Conservation (phyloP, 2,113 vertebrate genomes). For the Varanus komodoensis region DNA sequence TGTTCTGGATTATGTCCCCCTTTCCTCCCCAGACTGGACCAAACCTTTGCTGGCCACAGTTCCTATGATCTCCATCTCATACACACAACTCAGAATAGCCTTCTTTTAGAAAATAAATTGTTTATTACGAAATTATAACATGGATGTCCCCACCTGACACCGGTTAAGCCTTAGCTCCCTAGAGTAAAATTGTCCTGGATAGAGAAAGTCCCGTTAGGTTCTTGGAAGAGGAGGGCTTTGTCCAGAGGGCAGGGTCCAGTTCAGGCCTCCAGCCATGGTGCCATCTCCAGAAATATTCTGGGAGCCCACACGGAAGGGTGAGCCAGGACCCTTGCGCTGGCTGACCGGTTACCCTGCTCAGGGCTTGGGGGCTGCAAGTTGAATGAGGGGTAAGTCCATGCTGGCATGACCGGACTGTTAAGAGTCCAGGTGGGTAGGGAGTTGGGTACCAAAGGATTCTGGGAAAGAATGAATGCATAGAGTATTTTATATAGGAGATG, state of each 20-base stretch:
- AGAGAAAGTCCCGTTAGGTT: neutral
- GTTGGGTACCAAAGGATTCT: conserved; percentile 15
- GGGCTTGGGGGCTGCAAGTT: conserved; percentile 4
- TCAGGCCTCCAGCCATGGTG: neutral
- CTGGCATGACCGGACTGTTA: conserved; percentile 32
- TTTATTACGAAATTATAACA: conserved; percentile 49
- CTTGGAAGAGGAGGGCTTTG: conserved; percentile 1
- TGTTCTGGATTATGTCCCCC: neutral
- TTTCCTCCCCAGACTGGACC: no score
- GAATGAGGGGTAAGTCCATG: conserved; percentile 39
- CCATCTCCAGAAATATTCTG: neutral
- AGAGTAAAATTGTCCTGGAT: conserved; percentile 26
- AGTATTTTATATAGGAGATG: conserved; percentile 25
- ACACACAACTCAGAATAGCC: neutral
- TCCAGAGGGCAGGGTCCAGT: conserved; percentile 6
- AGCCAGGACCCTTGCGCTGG: neutral
- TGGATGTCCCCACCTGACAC: conserved; percentile 11
- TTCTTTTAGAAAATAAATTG: conserved; percentile 46
- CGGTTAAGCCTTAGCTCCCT: neutral
- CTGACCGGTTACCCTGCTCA: neutral
- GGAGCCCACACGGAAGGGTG: neutral
- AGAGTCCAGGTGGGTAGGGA: conserved; percentile 3
- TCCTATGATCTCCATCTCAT: neutral
- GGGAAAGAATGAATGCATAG: conserved; percentile 43
- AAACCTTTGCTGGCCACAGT: neutral